These are phyloP conservation scores for Acrocephalus kingi DNA, from an alignment of 2,113 vertebrate species.

Conservation along the genomic window DNA sequence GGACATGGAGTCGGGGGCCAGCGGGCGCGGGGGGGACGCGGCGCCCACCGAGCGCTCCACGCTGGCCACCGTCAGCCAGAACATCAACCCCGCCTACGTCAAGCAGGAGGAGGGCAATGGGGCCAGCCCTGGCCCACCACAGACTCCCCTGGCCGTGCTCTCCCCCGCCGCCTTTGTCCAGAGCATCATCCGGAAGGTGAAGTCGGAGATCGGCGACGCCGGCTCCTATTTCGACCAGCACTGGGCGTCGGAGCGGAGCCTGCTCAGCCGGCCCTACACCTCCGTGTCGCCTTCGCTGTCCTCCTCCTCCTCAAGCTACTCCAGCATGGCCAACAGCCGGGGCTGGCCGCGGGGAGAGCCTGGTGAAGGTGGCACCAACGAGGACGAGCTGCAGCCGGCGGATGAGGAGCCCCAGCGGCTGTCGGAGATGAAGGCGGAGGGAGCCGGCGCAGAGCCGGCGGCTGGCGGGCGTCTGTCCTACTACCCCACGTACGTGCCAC, in stretches of 20 bases:
- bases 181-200: constrained; percentile 97
- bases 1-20: constrained; percentile 84
- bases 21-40: constrained; percentile 35
- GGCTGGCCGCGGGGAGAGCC: constrained; percentile 83
- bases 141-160: constrained; percentile 83
- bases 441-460: constrained; percentile 60
- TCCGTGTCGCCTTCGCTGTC: constrained; percentile 91
- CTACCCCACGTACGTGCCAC: constrained; percentile 89
- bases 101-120: constrained; percentile 87
- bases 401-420: constrained; percentile 83
- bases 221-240: constrained; percentile 95
- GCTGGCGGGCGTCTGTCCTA: constrained; percentile 78
- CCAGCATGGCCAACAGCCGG: constrained; percentile 79
- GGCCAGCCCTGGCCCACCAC: constrained; percentile 70
- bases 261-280: constrained; percentile 79
- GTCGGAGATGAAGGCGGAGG: constrained; percentile 86
- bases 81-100: constrained; percentile 75
- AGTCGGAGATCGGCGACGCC: constrained; percentile 92
- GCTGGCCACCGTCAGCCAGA: constrained; percentile 74
- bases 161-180: constrained; percentile 95
- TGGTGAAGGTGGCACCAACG: constrained; percentile 69
- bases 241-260: constrained; percentile 88
- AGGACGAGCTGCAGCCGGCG: constrained; percentile 77
- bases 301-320: constrained; percentile 88
- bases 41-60: constrained; percentile 77